phyloP scores from a whole-genome alignment of 2,113 vertebrate genomes.

The Oncorhynchus clarkii region DNA sequence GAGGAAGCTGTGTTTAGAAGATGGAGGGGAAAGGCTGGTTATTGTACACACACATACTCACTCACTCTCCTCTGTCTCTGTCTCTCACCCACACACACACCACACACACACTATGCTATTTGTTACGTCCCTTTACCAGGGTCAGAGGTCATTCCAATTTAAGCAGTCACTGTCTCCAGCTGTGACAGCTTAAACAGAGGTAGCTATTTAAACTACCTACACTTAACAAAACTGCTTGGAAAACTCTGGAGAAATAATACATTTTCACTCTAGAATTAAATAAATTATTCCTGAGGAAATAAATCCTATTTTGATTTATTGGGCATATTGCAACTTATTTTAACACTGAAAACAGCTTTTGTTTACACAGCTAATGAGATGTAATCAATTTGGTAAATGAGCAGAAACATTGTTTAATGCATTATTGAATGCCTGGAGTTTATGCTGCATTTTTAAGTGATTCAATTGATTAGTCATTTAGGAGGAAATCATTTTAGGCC shows the following conservation, averaged over 20 bases:
- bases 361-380: no score
- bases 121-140: background rate
- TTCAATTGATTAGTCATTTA: no score
- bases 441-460: no score
- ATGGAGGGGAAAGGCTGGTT: background rate
- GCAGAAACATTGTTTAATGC: no score
- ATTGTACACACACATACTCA: background rate
- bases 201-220: background rate
- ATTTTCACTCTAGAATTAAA: background rate
- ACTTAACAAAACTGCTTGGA: background rate
- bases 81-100: no score
- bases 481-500: no score
- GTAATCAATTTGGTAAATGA: no score
- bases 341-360: no score
- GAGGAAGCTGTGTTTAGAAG: background rate
- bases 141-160: background rate
- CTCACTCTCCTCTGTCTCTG: no score
- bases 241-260: background rate
- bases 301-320: no score
- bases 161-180: background rate
- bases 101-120: background rate
- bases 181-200: background rate
- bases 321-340: no score
- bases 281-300: background rate
- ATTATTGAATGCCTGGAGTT: no score